Evolutionary conservation across 2,888 invertebrate species (phyloP), one percentile per base, ranked within the genome.

Genomic region (Lordiphosa fenestrarum): DNA sequence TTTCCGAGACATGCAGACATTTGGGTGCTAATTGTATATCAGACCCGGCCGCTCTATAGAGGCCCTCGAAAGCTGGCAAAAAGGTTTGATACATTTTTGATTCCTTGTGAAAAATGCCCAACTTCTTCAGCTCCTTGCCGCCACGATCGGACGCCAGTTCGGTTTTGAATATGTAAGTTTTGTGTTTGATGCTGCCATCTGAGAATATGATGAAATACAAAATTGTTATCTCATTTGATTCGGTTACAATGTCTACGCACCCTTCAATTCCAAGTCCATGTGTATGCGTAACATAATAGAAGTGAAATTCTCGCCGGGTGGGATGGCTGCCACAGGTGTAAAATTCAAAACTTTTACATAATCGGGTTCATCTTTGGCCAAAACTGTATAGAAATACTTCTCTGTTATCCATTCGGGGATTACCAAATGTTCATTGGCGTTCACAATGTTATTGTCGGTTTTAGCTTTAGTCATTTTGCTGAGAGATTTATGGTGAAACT

Each of bases 301-400:
- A 5, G 85, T 80, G 41, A 77, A 88, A 47, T 89, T 88, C 51
- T 88, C 88, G 4, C 87, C 88, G 0, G 85, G 77, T 0, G 85
- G 78, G 41, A 80, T 85, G 2, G 87, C 88, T 4, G 87, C 86
- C 5, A 74, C 73, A 1, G 84, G 68, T 0, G 65, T 75, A 40
- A 88, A 84, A 6, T 66, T 76, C 0, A 69, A 10, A 4, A 88
- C 62, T 15, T 66, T 66, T 0, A 57, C 60, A 49, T 67, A 67
- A 2, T 84, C 54, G 0, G 84, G 82, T 7, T 73, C 82, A 48
- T 87, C 84, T 30, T 71, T 80, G 1, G 64, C 38, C 10, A 87
- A 68, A 3, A 80, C 61, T 3, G 59, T 33, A 2, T 59, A 48
- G 21, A 88, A 86, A 38, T 84, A 87, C 1, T 73, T 57, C 3